Evolutionary conservation across 2,113 vertebrate species (phyloP), one percentile per base, ranked within the genome.

Genomic region (Calcarius ornatus): DNA sequence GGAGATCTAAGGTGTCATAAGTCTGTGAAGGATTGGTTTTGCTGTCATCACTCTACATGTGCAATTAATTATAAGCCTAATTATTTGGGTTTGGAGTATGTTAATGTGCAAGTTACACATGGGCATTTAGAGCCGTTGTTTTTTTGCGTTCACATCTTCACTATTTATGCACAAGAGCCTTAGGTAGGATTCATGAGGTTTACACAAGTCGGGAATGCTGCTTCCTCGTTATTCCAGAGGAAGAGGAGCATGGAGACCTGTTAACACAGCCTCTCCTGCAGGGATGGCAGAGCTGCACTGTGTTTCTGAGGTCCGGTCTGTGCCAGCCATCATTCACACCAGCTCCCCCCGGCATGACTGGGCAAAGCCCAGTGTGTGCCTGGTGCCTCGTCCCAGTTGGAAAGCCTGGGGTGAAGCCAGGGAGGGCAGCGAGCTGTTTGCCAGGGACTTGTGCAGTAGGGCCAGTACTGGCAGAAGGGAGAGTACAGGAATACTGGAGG

Each of bases 321-420:
- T 28, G 48, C 48, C 81, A 45, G 56, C 33, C 0, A 0, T 24
- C 20, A 2, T 7, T 88, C 9, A 0, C 35, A 47, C 8, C 73
- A 28, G 48, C 43, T 79, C 57, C 68, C 33, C 33, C 22, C 66
- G 69, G 42, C 69, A n/a, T 1, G 8, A 25, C 38, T 2, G 1
- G 50, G 43, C 56, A 65, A 23, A 86, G 78, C 59, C 21, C 2
- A 2, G 23, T 28, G 31, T 10, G 25, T 40, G 38, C 45, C 90
- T 3, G 2, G 50, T 16, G 2, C 12, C 61, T 76, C 69, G 33
- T 60, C 27, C 66, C 5, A 1, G 8, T 10, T 53, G 45, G 54
- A 79, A 76, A 24, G 59, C 50, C 64, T 43, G 76, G 68, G 12
- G 2, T 25, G 47, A 70, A 82, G 83, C 64, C 73, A 65, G 69